A percentile compares a stretch with the other conserved stretches of the same genome.
Conservation (phyloP, 2,797 vertebrate genomes). For the Lepidocolaptes lacrymiger region DNA sequence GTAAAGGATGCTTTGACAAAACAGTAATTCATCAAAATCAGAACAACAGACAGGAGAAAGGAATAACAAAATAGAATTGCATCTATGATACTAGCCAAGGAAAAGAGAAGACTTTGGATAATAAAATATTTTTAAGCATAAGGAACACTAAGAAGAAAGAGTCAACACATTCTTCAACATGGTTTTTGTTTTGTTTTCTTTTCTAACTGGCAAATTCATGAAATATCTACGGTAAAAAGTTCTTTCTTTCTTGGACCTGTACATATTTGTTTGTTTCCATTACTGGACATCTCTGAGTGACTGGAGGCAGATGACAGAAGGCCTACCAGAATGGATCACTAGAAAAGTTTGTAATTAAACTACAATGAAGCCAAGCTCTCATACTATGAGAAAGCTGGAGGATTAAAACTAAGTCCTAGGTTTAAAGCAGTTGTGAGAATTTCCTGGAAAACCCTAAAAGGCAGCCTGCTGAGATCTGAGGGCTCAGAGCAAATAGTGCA, state of each 20-base stretch:
- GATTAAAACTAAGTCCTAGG: background rate
- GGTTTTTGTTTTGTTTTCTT: background rate
- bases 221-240: background rate
- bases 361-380: background rate
- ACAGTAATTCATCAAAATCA: background rate
- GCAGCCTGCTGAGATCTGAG: background rate
- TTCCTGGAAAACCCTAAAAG: background rate
- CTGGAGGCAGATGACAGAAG: background rate
- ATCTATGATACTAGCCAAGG: background rate
- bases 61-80: background rate
- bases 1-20: background rate
- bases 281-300: background rate
- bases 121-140: background rate
- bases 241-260: background rate
- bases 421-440: background rate
- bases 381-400: background rate
- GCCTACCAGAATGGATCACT: background rate
- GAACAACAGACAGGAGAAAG: background rate
- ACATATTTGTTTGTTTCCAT: background rate
- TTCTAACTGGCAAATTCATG: background rate
- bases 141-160: background rate
- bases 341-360: background rate
- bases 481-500: background rate
- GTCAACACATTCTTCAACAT: background rate
- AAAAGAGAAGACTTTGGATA: background rate